These are phyloP conservation scores for Mesoligia furuncula DNA, from an alignment of 2,888 invertebrate species.

Conservation along the genomic window DNA sequence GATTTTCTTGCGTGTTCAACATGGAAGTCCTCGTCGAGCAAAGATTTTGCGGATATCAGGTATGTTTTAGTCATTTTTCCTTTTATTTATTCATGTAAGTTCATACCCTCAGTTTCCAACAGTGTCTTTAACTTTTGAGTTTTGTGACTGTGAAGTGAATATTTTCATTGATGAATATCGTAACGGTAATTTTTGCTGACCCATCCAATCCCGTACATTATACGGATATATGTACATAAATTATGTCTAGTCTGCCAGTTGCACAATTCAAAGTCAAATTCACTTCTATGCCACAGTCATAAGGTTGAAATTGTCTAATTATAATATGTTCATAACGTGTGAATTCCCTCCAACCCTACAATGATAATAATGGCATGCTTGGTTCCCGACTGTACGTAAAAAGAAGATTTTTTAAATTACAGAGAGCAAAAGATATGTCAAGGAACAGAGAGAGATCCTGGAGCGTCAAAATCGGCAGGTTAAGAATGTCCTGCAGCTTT, in stretches of 20 bases:
- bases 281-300: not conserved
- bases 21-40: constrained; percentile 70
- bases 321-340: not conserved
- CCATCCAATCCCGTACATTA: not conserved
- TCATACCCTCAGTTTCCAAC: not conserved
- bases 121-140: not conserved
- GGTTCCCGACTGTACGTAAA: not conserved
- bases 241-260: not conserved
- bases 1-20: constrained; percentile 70
- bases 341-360: not conserved
- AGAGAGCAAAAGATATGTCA: constrained; percentile 76
- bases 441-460: constrained; percentile 74
- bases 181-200: constrained; percentile 34
- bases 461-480: constrained; percentile 77
- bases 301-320: not conserved
- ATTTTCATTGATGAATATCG: constrained; percentile 11
- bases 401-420: constrained; percentile 47
- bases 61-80: constrained; percentile 49
- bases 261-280: not conserved
- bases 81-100: not conserved
- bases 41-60: constrained; percentile 79
- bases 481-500: constrained; percentile 76
- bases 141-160: constrained; percentile 3
- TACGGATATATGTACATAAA: not conserved
- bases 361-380: not conserved